These are phyloP conservation scores for Heliconius charithonia DNA, from an alignment of 2,888 invertebrate species.

Conservation along the genomic window DNA sequence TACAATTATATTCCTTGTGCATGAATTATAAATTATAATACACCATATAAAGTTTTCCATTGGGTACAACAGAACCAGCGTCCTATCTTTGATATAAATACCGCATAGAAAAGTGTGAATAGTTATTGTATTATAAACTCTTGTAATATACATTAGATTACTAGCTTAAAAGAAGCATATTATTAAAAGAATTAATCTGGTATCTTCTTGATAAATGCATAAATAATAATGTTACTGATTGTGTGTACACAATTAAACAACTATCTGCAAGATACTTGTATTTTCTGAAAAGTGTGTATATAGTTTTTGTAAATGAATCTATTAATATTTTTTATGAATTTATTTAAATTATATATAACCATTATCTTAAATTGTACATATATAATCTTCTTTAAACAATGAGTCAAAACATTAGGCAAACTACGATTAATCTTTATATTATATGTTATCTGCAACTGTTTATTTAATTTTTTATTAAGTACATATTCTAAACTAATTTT, in stretches of 20 bases:
- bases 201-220: constrained; percentile 2
- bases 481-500: constrained; percentile 4
- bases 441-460: constrained; percentile 7
- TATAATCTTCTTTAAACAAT: not conserved
- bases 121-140: not conserved
- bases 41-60: constrained; percentile 6
- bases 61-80: not conserved
- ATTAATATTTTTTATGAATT: not conserved
- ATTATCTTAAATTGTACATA: constrained; percentile 8
- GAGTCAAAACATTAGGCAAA: not conserved
- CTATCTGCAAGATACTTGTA: not conserved
- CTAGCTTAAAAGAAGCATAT: not conserved
- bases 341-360: not conserved
- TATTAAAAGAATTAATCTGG: not conserved
- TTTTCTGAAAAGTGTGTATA: not conserved
- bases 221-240: not conserved
- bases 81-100: constrained; percentile 31
- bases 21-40: constrained; percentile 10
- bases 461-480: not conserved
- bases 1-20: constrained; percentile 49
- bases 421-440: not conserved
- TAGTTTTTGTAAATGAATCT: too few relatives aligned
- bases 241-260: not conserved
- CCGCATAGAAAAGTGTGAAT: constrained; percentile 4
- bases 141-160: not conserved